Evolutionary conservation across 1,140 invertebrate genomes (phyloP).

Genomic region (Procambarus clarkii): DNA sequence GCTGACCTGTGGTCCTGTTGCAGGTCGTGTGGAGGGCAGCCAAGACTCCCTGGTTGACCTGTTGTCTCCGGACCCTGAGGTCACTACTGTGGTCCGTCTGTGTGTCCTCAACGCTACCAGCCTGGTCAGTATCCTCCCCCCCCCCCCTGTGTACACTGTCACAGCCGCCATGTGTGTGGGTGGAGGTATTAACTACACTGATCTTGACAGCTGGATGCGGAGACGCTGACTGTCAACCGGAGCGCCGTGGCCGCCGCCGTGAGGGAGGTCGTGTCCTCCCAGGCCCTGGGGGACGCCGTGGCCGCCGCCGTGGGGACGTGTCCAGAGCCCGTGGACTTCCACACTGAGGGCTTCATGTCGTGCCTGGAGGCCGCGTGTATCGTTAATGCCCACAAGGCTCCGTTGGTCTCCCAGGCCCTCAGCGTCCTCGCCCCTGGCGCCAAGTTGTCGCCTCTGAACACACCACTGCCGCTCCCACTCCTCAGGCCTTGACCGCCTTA

Average conservation of each 20-base stretch:
- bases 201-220: conserved; percentile 7
- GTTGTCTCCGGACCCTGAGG: neutral
- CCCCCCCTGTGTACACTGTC: no score
- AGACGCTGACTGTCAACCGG: conserved; percentile 24
- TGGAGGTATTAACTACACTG: no score
- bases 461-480: no score
- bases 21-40: no score
- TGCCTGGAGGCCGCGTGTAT: conserved; percentile 22
- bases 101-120: neutral
- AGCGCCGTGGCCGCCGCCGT: neutral
- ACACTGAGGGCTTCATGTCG: neutral
- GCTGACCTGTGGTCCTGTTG: no score
- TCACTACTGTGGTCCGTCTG: neutral
- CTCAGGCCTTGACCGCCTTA: no score
- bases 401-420: neutral
- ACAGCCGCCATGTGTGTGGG: neutral
- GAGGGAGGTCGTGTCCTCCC: neutral
- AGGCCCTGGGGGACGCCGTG: conserved; percentile 18
- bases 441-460: no score
- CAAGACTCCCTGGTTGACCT: neutral
- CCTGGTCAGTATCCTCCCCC: no score
- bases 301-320: neutral
- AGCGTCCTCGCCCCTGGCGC: neutral
- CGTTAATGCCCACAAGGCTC: neutral
- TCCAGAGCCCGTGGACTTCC: conserved; percentile 19